Conservation (phyloP, 2,888 invertebrate genomes). For the Eristalis tenax region DNA sequence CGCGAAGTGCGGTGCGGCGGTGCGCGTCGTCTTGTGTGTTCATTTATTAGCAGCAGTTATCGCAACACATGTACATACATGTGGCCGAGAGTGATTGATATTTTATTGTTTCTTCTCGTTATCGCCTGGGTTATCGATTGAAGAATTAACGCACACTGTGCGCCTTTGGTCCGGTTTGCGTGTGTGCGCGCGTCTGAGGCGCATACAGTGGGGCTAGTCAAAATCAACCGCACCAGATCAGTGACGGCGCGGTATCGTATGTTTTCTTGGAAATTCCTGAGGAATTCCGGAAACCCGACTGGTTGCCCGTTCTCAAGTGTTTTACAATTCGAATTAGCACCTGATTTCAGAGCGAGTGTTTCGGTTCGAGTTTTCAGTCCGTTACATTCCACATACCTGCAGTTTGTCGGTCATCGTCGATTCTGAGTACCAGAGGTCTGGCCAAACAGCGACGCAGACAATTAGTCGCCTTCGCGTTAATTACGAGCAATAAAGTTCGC, state of each 20-base stretch:
- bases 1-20: conserved; percentile 13
- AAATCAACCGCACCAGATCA: background rate
- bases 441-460: conserved; percentile 58
- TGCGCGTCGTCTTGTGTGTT: conserved; percentile 33
- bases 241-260: background rate
- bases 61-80: conserved; percentile 37
- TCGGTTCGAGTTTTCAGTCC: background rate
- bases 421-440: background rate
- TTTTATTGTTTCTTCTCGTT: conserved; percentile 61
- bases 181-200: conserved; percentile 21
- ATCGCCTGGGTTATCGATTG: conserved; percentile 65
- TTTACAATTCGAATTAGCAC: conserved; percentile 36
- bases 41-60: conserved; percentile 59
- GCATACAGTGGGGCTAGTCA: conserved; percentile 28
- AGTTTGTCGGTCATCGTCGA: background rate
- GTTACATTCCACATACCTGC: background rate
- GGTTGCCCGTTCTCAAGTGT: background rate
- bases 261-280: conserved; percentile 21
- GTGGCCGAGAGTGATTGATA: conserved; percentile 56
- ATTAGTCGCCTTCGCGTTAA: conserved; percentile 62
- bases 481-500: conserved; percentile 20
- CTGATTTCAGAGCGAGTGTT: background rate
- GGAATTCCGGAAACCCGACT: conserved; percentile 40
- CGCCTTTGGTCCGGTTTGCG: conserved; percentile 24
- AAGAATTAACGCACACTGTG: conserved; percentile 57